phyloP scores from a whole-genome alignment of 2,113 vertebrate species.

The Callorhinus ursinus region DNA sequence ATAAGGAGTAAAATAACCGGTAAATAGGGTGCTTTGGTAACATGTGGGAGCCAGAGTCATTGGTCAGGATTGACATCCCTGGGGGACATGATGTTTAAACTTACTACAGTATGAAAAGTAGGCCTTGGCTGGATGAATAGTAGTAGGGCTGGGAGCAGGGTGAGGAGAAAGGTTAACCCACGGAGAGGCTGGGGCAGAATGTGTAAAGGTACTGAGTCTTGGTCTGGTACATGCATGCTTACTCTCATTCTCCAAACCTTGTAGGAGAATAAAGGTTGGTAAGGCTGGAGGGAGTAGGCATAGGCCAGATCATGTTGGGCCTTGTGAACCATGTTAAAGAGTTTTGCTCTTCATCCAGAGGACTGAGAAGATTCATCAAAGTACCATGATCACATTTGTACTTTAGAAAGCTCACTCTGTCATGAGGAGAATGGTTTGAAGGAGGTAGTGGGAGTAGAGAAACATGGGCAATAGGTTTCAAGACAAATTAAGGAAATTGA shows the following conservation, averaged over 20 bases:
- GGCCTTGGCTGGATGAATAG: not conserved
- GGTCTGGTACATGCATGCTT: not conserved
- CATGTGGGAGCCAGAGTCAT: not conserved
- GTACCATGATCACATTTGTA: not conserved
- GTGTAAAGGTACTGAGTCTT: not conserved
- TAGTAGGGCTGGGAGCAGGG: not conserved
- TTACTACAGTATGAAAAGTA: not conserved
- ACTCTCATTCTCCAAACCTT: not conserved
- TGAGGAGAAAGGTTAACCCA: not conserved
- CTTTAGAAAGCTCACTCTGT: not conserved
- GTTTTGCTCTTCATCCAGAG: conserved; percentile 1
- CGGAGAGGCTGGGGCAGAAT: not conserved
- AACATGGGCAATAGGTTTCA: not conserved
- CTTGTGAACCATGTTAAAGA: not conserved
- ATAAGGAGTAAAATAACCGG: not conserved
- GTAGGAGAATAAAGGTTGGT: not conserved
- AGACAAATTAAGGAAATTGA: conserved; percentile 29
- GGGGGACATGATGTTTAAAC: not conserved
- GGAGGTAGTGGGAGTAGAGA: not conserved
- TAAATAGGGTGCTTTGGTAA: not conserved
- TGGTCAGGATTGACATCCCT: not conserved
- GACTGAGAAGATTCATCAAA: not conserved
- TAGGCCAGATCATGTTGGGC: not conserved
- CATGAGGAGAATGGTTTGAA: not conserved
- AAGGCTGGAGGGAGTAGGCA: not conserved